Evolutionary conservation across 64 coral and sea anemone species (phyloP), one percentile per base, ranked within the genome.

Genomic region (Actinia equina): DNA sequence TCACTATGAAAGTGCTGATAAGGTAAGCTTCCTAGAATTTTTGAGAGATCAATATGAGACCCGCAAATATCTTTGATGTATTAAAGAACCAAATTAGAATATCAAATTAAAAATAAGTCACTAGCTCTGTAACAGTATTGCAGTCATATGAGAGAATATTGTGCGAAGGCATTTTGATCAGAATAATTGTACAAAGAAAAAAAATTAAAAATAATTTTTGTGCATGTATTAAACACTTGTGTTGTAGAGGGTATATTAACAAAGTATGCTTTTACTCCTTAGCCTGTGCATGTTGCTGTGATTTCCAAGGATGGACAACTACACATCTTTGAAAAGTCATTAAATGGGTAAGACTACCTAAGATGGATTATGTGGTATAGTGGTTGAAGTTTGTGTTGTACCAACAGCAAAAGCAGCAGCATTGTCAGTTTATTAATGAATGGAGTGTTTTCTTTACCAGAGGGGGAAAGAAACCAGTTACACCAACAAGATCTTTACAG

Each of bases 251-350:
- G 4, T 49, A 37, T 37, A 8, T 13, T 30, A 10, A 30, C 25
- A 25, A 77, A 44, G 17, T 46, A 5, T 86, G 76, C 78, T 90
- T 80, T 37, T 80, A n/a, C 13, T 88, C 53, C 67, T 18, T 88
- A 98, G 96, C 88, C 96, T 65, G 60, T 98, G 23, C 96, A 94
- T 71, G 78, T 98, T 62, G 87, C 90, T 84, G 84, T 84, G 59
- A 84, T 87, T n/a, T 85, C 96, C 71, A 98, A 78, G 61, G 96
- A 98, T 90, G 90, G 90, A 52, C 79, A 92, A 25, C 60, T 98
- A 22, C 96, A 98, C 62, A 53, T 98, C 62, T 98, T 94, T 92
- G 96, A 98, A 86, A 90, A 98, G 87, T 87, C 87, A 58, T 86
- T 98, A 19, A 98, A 98, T 94, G 96, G 96, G 96, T 98, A 92